Evolutionary conservation across 2,113 vertebrate genomes (phyloP).

Genomic region (Hemiscyllium ocellatum): DNA sequence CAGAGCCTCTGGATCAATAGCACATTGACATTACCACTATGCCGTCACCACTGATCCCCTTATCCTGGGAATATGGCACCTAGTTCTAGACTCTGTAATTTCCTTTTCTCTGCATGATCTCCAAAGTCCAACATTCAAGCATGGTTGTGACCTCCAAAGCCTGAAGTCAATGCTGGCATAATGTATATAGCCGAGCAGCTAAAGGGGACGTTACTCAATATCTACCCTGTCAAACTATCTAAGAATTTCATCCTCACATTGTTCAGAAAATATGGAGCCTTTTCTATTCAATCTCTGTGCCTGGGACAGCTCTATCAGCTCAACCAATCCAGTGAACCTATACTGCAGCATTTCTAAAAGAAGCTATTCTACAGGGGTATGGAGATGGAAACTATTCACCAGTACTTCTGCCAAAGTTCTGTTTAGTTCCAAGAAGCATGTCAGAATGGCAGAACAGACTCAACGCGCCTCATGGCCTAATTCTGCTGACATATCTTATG

Average conservation of each 20-base stretch:
- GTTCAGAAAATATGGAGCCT: neutral
- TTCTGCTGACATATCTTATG: too few relatives aligned
- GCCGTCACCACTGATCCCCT: neutral
- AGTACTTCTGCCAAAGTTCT: neutral
- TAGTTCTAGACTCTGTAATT: neutral
- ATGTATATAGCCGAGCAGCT: too few relatives aligned
- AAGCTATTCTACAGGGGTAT: neutral
- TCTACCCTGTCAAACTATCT: neutral
- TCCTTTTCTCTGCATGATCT: too few relatives aligned
- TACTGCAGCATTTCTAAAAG: neutral
- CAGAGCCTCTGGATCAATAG: too few relatives aligned
- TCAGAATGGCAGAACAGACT: too few relatives aligned
- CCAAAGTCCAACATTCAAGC: too few relatives aligned
- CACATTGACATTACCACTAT: too few relatives aligned
- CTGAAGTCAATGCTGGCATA: too few relatives aligned
- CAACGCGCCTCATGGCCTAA: too few relatives aligned
- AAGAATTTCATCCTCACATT: neutral
- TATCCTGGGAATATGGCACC: neutral
- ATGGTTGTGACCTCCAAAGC: too few relatives aligned
- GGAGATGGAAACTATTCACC: neutral
- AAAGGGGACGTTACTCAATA: neutral
- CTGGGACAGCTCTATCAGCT: neutral
- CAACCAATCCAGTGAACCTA: neutral
- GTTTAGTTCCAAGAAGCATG: neutral
- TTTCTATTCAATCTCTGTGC: neutral